These are phyloP conservation scores for Simalia tracyae DNA, from an alignment of 2,797 vertebrate species.

Conservation along the genomic window DNA sequence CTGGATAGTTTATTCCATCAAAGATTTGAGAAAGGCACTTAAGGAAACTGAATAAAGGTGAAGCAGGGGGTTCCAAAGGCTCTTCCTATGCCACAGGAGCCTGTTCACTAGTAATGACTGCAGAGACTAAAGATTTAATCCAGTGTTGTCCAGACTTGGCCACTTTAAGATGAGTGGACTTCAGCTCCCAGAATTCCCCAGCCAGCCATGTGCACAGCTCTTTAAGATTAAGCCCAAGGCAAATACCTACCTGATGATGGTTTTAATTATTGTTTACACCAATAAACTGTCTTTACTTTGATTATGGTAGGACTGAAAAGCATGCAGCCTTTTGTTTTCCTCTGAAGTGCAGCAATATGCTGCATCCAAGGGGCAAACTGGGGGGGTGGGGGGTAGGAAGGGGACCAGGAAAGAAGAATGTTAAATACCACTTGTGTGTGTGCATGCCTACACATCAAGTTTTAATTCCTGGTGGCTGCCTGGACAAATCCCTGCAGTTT, in stretches of 20 bases:
- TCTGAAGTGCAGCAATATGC: background rate
- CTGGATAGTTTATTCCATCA: background rate
- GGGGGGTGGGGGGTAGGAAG: background rate
- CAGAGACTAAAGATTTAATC: background rate
- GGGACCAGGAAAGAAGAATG: background rate
- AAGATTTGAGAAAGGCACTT: background rate
- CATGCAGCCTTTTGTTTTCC: background rate
- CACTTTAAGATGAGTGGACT: too few species aligned
- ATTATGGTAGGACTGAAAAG: constrained; percentile 1
- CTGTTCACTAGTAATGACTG: background rate
- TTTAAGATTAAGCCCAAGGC: background rate
- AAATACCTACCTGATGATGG: constrained; percentile 12
- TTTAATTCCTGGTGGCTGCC: background rate
- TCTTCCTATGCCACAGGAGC: background rate
- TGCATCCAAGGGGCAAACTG: background rate
- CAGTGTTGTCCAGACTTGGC: too few species aligned
- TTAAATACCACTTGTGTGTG: background rate
- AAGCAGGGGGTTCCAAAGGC: background rate
- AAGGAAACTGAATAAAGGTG: background rate
- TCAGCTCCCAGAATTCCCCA: too few species aligned
- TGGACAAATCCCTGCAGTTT: background rate
- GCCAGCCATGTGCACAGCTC: background rate
- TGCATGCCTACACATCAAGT: background rate
- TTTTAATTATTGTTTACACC: constrained; percentile 9
- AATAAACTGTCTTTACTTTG: background rate